Evolutionary conservation across 2,797 vertebrate species (phyloP).

Genomic region (Phrynocephalus forsythii): DNA sequence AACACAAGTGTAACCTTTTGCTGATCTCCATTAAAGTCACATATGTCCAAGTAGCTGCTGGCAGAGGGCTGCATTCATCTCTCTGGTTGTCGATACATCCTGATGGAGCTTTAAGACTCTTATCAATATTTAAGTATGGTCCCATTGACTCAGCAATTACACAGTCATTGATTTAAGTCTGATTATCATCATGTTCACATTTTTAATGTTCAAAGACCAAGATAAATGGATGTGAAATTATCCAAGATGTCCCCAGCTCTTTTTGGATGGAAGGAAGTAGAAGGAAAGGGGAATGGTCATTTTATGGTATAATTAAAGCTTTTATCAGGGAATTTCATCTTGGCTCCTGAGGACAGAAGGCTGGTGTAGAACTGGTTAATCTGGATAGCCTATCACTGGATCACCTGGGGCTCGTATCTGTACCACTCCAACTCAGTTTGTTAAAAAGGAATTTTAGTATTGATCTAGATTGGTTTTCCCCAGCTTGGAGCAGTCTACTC

Average conservation of each 20-base stretch:
- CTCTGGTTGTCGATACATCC: conserved; percentile 79
- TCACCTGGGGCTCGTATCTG: background rate
- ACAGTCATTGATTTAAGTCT: conserved; percentile 88
- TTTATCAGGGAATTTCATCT: conserved; percentile 17
- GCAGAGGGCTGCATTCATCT: conserved; percentile 77
- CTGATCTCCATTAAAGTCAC: conserved; percentile 76
- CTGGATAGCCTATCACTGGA: background rate
- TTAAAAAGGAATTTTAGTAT: background rate
- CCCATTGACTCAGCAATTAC: conserved; percentile 89
- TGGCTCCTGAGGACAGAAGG: background rate
- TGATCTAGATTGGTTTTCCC: background rate
- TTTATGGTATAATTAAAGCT: conserved; percentile 14
- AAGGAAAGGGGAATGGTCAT: background rate
- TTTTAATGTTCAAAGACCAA: conserved; percentile 63
- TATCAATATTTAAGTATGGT: conserved; percentile 90
- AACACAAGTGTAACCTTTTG: conserved; percentile 73
- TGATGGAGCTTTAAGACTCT: conserved; percentile 87
- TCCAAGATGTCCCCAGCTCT: conserved; percentile 30
- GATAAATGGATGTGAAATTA: conserved; percentile 59
- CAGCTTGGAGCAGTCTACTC: background rate
- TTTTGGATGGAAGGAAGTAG: background rate
- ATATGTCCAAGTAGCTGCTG: conserved; percentile 56
- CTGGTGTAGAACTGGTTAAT: background rate
- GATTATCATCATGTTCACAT: conserved; percentile 83
- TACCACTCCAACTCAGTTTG: background rate